phyloP scores from a whole-genome alignment of 2,113 vertebrate species.

The Elephas maximus region DNA sequence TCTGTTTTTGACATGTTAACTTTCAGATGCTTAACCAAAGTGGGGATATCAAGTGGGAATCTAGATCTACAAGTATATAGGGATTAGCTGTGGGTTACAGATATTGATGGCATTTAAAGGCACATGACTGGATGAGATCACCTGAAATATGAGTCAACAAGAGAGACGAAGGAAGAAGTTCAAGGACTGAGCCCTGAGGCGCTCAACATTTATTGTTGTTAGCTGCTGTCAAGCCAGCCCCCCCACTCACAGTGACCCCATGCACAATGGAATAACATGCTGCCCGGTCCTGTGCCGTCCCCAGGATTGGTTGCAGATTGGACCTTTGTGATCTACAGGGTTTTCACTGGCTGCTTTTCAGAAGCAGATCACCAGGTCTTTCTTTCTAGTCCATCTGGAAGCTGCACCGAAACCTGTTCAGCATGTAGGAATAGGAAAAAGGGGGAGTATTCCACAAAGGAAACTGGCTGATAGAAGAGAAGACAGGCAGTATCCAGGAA shows the following conservation, averaged over 20 bases:
- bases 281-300: background rate
- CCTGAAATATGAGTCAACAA: conserved; percentile 21
- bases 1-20: conserved; percentile 38
- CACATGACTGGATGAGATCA: background rate
- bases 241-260: background rate
- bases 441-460: background rate
- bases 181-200: background rate
- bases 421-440: background rate
- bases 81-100: conserved; percentile 1
- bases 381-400: background rate
- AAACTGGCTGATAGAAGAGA: background rate
- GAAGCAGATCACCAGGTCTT: background rate
- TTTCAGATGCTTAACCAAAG: conserved; percentile 38
- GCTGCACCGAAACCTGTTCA: too few species aligned
- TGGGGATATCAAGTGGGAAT: background rate
- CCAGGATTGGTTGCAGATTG: background rate
- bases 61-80: background rate
- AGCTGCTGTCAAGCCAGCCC: background rate
- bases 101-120: conserved; percentile 10
- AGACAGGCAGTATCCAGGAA: background rate
- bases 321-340: background rate
- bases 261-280: background rate
- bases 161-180: background rate
- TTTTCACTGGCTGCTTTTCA: background rate
- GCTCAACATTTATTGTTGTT: background rate